Evolutionary conservation across 1,140 invertebrate genomes (phyloP).

Genomic region (Samia ricini): DNA sequence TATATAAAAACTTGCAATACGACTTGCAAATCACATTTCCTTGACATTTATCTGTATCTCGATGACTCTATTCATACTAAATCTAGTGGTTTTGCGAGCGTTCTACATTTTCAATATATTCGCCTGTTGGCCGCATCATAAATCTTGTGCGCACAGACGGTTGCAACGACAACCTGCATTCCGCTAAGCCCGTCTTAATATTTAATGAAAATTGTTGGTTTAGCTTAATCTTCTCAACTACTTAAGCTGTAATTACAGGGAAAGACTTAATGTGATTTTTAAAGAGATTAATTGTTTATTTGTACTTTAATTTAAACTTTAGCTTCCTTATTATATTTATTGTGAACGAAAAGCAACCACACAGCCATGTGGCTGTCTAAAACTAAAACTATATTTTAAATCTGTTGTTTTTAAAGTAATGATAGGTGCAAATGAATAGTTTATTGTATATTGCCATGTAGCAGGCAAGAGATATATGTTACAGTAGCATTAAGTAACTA

Average conservation of each 20-base stretch:
- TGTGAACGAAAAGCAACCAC: no score
- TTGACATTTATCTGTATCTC: not conserved
- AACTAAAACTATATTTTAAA: no score
- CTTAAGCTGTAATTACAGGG: constrained; percentile 10
- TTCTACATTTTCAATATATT: constrained; percentile 73
- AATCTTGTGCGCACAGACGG: constrained; percentile 61
- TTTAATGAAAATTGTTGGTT: constrained; percentile 69
- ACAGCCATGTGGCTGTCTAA: no score
- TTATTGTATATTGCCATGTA: no score
- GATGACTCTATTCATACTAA: constrained; percentile 49
- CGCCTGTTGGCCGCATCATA: constrained; percentile 68
- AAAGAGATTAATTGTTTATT: not conserved
- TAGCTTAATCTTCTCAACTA: constrained; percentile 47
- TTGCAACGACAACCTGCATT: constrained; percentile 68
- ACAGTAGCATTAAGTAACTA: no score
- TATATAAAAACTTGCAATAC: no score
- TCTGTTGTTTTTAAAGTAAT: no score
- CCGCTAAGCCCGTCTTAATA: constrained; percentile 56
- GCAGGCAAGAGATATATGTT: no score
- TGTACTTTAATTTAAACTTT: not conserved
- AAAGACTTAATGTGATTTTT: not conserved
- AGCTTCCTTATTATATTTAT: not conserved
- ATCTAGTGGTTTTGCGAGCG: constrained; percentile 62
- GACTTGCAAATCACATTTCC: no score
- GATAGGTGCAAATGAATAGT: no score